These are phyloP conservation scores for Malurus leucopterus DNA, from an alignment of 2,797 vertebrate genomes.

Conservation along the genomic window DNA sequence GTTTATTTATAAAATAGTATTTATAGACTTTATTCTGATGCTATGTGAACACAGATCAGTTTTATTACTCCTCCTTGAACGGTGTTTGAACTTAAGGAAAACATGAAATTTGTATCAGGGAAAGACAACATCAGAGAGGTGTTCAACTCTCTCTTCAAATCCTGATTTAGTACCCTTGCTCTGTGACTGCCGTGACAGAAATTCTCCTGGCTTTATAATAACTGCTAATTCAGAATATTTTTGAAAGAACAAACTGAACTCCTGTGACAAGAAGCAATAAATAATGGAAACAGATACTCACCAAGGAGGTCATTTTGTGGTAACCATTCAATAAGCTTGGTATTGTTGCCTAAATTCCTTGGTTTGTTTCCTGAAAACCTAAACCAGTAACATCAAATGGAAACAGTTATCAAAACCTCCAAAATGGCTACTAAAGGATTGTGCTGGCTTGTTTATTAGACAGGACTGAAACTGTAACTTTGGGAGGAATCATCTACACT, in stretches of 20 bases:
- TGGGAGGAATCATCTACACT: not conserved
- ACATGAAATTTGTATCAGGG: accelerated
- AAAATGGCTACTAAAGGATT: not conserved
- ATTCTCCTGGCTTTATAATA: not conserved
- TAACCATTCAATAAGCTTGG: constrained; percentile 96
- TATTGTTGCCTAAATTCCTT: constrained; percentile 93
- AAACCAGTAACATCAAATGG: not conserved
- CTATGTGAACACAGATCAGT: not conserved
- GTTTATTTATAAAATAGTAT: not conserved
- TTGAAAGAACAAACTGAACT: not conserved
- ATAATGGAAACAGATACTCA: constrained; percentile 68
- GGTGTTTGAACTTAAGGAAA: not conserved
- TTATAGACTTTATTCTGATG: not conserved
- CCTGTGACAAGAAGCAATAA: not conserved
- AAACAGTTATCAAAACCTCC: not conserved
- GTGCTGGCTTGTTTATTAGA: not conserved
- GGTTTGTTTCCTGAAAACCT: constrained; percentile 94
- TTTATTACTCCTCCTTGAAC: not conserved
- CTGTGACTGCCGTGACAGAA: not conserved
- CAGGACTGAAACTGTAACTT: not conserved
- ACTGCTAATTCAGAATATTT: not conserved
- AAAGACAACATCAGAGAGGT: not conserved
- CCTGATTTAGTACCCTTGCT: not conserved
- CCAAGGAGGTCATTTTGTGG: constrained; percentile 96
- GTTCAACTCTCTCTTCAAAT: not conserved